Conservation (phyloP, 2,888 invertebrate genomes). For the Trichacis sp. region DNA sequence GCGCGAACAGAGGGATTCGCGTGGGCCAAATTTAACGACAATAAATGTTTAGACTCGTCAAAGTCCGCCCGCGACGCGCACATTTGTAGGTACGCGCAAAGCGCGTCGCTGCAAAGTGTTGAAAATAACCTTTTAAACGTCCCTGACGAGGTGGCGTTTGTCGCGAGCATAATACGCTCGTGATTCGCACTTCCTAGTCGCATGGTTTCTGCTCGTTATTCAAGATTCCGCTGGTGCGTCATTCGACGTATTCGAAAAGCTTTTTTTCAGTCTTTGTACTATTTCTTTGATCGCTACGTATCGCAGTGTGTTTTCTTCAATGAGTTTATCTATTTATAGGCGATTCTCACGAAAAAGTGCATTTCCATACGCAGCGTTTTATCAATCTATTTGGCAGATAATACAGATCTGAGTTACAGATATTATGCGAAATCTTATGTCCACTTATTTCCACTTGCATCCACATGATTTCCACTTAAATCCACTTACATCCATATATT, state of each 20-base stretch:
- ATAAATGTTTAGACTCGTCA: constrained; percentile 33
- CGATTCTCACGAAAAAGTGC: too few relatives aligned
- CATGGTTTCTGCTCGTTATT: constrained; percentile 22
- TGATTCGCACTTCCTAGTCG: constrained; percentile 64
- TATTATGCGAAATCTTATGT: too few relatives aligned
- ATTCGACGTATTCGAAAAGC: background rate
- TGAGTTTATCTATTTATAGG: too few relatives aligned
- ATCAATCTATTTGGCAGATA: too few relatives aligned
- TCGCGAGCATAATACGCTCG: constrained; percentile 58
- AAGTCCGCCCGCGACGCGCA: constrained; percentile 27
- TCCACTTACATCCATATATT: too few relatives aligned
- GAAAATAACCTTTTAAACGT: constrained; percentile 65
- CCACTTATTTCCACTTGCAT: too few relatives aligned
- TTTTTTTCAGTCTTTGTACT: background rate
- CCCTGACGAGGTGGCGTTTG: constrained; percentile 63
- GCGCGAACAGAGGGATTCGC: constrained; percentile 6
- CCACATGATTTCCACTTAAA: too few relatives aligned
- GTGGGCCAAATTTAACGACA: constrained; percentile 37
- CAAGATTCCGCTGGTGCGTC: constrained; percentile 8
- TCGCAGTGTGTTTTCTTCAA: too few relatives aligned
- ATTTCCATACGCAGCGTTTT: background rate
- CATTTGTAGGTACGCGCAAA: constrained; percentile 36
- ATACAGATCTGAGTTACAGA: too few relatives aligned
- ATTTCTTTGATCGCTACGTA: background rate
- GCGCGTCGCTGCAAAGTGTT: too few relatives aligned